Conservation (phyloP, 2,797 vertebrate species). For the Chloroceryle inda region DNA sequence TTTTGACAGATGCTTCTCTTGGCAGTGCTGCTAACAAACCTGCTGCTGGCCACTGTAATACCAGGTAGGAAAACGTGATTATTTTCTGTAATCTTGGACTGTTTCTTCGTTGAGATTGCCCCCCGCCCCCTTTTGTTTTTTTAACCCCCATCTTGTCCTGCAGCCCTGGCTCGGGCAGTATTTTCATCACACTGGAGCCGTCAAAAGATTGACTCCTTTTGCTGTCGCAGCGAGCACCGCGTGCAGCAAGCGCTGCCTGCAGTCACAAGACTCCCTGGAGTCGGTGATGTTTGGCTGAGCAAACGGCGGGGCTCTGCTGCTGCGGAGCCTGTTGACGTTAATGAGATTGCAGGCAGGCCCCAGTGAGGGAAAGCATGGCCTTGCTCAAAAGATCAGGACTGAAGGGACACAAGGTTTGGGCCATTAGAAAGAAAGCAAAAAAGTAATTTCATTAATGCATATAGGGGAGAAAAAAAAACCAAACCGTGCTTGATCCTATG, state of each 20-base stretch:
- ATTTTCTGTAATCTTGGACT: background rate
- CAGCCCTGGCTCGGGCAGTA: background rate
- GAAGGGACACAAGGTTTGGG: background rate
- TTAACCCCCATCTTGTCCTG: background rate
- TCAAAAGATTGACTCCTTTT: background rate
- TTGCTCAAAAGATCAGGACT: background rate
- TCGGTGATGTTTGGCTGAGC: background rate
- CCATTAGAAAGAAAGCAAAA: background rate
- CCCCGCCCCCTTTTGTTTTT: rapidly evolving
- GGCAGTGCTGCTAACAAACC: conserved; percentile 4
- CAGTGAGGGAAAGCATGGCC: background rate
- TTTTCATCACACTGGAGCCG: background rate
- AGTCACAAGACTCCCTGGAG: background rate
- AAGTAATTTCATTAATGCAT: background rate
- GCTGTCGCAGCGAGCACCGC: background rate
- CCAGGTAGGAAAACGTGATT: conserved; percentile 26
- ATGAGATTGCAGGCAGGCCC: background rate
- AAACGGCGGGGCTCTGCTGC: background rate
- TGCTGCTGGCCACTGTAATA: background rate
- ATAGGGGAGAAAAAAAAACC: background rate
- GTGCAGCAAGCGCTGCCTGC: background rate
- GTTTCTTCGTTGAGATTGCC: background rate
- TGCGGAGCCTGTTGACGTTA: background rate
- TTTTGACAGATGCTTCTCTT: conserved; percentile 59
- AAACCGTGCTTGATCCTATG: background rate